Evolutionary conservation across 35 echinoderm and acorn worm genomes (phyloP), one percentile per base, ranked within the genome.

Genomic region (Ophioderma brevispina): DNA sequence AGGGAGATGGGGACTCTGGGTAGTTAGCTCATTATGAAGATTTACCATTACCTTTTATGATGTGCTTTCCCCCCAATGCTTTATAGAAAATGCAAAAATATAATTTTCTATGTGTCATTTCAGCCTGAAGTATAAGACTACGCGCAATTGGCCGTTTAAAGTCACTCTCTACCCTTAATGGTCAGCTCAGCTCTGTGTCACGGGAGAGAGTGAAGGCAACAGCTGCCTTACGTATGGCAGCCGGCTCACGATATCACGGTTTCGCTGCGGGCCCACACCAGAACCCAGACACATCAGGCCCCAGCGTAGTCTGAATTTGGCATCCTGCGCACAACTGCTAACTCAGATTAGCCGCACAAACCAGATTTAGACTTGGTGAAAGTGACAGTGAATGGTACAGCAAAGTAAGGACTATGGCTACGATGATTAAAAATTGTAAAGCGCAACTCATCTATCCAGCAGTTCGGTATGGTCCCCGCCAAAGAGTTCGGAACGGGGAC

Each of bases 221-320:
- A 14, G 97, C 97, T 41, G 97, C 97, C 13, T 86, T 99, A 8
- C 81, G 97, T 77, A 99, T 99, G 97, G 97, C 97, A 18, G 97
- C 97, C 81, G 97, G 97, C 21, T 99, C 97, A 40, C 82, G 97
- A n/a, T 32, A 89, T 99, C 37, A 95, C 97, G 37, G 97, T 99
- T 0, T 99, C 97, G 13, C 64, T 99, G 33, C 85, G 95, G 18
- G 94, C 97, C 8, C 97, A 99, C 77, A 95, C 93, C 37, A 82
- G 97, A 78, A 93, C 94, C 13, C 93, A 99, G 33, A 35, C 78
- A 39, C n/a, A 40, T 52, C 31, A 78, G 93, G 78, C 97, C 97
- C 46, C 76, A n/a, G n/a, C n/a, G 97, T 30, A 99, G 97, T 88
- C 91, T 99, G 5, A 99, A 94, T 75, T 81, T 99, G 1, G 80